Conservation (phyloP, 2,113 vertebrate genomes). For the Cinclus mexicanus region DNA sequence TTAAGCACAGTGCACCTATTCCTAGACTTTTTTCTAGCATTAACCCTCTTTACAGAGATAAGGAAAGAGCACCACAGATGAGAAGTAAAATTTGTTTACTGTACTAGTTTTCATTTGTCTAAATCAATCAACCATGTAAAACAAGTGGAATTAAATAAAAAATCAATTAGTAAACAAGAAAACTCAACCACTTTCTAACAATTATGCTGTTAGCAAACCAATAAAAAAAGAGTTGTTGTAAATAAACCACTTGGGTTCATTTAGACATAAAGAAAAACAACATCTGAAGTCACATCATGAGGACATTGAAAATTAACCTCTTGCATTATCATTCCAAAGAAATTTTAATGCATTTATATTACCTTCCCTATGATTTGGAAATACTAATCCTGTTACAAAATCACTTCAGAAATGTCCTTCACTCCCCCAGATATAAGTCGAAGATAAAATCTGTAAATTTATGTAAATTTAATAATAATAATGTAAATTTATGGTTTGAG, state of each 20-base stretch:
- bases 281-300: not conserved
- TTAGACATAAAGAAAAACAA: not conserved
- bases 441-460: not conserved
- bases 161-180: not conserved
- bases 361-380: not conserved
- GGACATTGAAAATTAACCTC: not conserved
- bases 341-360: not conserved
- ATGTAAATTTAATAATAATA: no score
- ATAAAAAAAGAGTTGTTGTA: not conserved
- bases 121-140: not conserved
- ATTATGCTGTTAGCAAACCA: not conserved
- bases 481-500: not conserved
- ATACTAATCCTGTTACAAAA: not conserved
- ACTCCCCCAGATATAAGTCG: not conserved
- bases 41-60: not conserved
- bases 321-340: not conserved
- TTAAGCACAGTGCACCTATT: not conserved
- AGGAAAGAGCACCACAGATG: not conserved
- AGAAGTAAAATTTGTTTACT: not conserved
- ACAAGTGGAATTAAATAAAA: not conserved
- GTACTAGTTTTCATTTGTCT: not conserved
- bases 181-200: not conserved
- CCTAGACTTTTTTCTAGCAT: not conserved
- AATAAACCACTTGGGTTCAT: not conserved
- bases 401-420: not conserved